phyloP scores from a whole-genome alignment of 2,888 invertebrate genomes.

The Eretmocerus hayati region DNA sequence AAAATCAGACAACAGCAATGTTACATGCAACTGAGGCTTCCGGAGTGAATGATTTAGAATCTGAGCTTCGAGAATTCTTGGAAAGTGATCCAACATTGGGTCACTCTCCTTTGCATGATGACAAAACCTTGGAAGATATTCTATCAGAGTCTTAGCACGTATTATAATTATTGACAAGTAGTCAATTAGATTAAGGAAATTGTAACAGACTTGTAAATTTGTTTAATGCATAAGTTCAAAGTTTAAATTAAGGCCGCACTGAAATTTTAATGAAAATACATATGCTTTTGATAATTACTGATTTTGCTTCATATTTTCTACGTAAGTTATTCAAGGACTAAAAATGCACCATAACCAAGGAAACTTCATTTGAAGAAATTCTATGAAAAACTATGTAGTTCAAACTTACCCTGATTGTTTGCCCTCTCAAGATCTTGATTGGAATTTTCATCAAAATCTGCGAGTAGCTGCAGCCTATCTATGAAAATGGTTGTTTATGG shows the following conservation, averaged over 20 bases:
- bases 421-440: too few relatives aligned
- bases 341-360: too few relatives aligned
- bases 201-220: slow-evolving; percentile 19
- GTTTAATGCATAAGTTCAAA: slow-evolving; percentile 19
- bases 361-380: too few relatives aligned
- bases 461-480: too few relatives aligned
- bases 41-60: slow-evolving; percentile 57
- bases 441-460: too few relatives aligned
- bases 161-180: slow-evolving; percentile 18
- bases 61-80: slow-evolving; percentile 63
- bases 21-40: slow-evolving; percentile 35
- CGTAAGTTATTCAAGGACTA: too few relatives aligned
- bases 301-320: too few relatives aligned
- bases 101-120: slow-evolving; percentile 47
- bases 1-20: slow-evolving; percentile 33
- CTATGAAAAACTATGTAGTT: too few relatives aligned
- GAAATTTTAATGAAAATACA: slow-evolving; percentile 16
- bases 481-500: too few relatives aligned
- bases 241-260: slow-evolving; percentile 16
- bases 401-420: too few relatives aligned
- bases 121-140: slow-evolving; percentile 44
- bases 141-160: slow-evolving; percentile 41
- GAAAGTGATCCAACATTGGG: slow-evolving; percentile 59
- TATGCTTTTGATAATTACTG: slow-evolving; percentile 18
- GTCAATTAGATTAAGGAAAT: slow-evolving; percentile 12